Conservation (phyloP, 2,888 invertebrate species). For the Caenorhabditis virilis region DNA sequence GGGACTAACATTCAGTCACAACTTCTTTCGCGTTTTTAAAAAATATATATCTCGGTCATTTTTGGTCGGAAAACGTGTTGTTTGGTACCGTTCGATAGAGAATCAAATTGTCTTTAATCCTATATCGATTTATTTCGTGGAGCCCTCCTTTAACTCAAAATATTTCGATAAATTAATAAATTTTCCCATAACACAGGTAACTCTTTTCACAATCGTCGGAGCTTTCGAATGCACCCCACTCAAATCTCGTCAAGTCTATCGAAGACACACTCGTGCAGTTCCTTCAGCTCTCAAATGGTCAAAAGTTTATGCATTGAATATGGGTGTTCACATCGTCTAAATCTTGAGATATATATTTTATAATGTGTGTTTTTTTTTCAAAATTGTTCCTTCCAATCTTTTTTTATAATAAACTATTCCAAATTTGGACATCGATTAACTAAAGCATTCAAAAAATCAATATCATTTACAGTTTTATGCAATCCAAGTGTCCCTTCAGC, state of each 20-base stretch:
- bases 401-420: conserved; percentile 6
- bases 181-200: too few species aligned
- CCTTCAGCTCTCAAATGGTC: conserved; percentile 65
- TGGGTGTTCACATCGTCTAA: conserved; percentile 52
- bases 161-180: too few species aligned
- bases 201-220: too few species aligned
- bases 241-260: conserved; percentile 52
- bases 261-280: conserved; percentile 64
- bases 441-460: conserved; percentile 23
- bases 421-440: conserved; percentile 12
- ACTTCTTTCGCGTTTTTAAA: too few species aligned
- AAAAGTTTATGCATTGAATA: conserved; percentile 53
- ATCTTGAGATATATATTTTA: background rate
- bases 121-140: too few species aligned
- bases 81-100: too few species aligned
- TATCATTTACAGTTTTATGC: conserved; percentile 22
- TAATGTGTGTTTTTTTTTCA: background rate
- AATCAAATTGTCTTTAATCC: too few species aligned
- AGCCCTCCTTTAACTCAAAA: too few species aligned
- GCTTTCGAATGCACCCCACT: conserved; percentile 29
- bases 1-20: too few species aligned
- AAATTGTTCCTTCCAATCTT: conserved; percentile 1
- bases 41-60: too few species aligned
- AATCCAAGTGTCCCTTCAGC: conserved; percentile 26
- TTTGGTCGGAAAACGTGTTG: too few species aligned